Percentiles rank a stretch among this genome's conserved stretches.
phyloP scores from a whole-genome alignment of 1,140 invertebrate genomes.

The Nixonia krombeini region DNA sequence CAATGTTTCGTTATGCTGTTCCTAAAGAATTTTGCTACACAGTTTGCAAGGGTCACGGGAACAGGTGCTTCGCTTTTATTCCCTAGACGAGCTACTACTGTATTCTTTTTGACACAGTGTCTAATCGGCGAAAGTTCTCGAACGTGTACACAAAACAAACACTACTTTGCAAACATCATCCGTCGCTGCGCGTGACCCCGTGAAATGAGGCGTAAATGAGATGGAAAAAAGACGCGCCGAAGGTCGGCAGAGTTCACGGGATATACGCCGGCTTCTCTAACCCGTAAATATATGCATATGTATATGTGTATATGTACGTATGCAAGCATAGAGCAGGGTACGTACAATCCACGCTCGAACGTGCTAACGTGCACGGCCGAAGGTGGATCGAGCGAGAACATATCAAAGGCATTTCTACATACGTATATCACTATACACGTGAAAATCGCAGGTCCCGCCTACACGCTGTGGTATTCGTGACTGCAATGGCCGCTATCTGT shows the following conservation, averaged over 20 bases:
- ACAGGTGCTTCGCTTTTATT: no score
- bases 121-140: no score
- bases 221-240: not conserved
- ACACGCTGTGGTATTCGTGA: constrained; percentile 63
- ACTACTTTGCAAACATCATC: no score
- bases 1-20: no score
- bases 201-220: not conserved
- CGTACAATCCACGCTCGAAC: not conserved
- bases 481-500: constrained; percentile 67
- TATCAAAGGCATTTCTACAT: not conserved
- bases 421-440: constrained; percentile 7
- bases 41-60: no score
- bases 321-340: no score
- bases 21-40: no score
- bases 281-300: no score
- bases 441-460: constrained; percentile 64
- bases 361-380: constrained; percentile 1
- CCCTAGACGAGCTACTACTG: no score
- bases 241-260: constrained; percentile 15
- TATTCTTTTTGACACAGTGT: no score
- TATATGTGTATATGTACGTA: no score
- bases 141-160: no score
- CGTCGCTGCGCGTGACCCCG: not conserved
- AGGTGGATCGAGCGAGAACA: not conserved
- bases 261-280: constrained; percentile 35